Percentiles rank a stretch among this genome's conserved stretches.
Evolutionary conservation across 2,797 vertebrate genomes (phyloP).

Genomic region (Lophius americanus): DNA sequence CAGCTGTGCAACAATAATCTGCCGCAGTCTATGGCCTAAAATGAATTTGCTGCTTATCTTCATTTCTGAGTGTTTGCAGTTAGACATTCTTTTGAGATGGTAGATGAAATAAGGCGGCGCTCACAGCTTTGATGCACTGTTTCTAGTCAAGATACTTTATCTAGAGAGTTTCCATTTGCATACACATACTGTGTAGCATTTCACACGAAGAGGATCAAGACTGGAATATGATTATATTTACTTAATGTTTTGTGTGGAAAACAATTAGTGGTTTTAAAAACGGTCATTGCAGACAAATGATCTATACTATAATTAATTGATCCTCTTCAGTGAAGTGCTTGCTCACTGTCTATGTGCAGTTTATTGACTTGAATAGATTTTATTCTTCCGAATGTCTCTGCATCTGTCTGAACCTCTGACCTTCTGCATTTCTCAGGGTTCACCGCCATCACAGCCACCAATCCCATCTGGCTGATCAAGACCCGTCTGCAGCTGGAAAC

Average conservation of each 20-base stretch:
- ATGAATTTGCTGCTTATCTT: conserved; percentile 36
- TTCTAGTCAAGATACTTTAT: conserved; percentile 25
- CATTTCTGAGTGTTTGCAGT: conserved; percentile 16
- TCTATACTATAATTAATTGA: conserved; percentile 8
- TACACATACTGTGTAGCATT: conserved; percentile 44
- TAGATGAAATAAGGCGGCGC: conserved; percentile 3
- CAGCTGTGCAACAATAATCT: conserved; percentile 9
- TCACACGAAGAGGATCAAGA: conserved; percentile 57
- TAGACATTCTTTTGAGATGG: conserved; percentile 13
- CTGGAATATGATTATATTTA: neutral
- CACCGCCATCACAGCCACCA: conserved; percentile 97
- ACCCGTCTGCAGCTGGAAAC: conserved; percentile 97
- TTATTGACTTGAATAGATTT: conserved; percentile 47
- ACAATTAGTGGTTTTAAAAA: neutral
- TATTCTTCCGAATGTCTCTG: conserved; percentile 53
- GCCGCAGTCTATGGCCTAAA: conserved; percentile 13
- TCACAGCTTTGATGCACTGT: conserved; percentile 42
- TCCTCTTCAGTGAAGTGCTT: conserved; percentile 66
- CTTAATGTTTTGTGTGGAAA: too few species aligned
- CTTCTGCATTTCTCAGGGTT: conserved; percentile 90
- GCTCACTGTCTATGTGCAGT: conserved; percentile 59
- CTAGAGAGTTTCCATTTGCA: neutral
- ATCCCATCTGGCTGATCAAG: conserved; percentile 99
- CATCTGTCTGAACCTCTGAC: conserved; percentile 71
- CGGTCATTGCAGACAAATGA: conserved; percentile 8